phyloP scores from a whole-genome alignment of 2,113 vertebrate species.

The Mobula hypostoma region DNA sequence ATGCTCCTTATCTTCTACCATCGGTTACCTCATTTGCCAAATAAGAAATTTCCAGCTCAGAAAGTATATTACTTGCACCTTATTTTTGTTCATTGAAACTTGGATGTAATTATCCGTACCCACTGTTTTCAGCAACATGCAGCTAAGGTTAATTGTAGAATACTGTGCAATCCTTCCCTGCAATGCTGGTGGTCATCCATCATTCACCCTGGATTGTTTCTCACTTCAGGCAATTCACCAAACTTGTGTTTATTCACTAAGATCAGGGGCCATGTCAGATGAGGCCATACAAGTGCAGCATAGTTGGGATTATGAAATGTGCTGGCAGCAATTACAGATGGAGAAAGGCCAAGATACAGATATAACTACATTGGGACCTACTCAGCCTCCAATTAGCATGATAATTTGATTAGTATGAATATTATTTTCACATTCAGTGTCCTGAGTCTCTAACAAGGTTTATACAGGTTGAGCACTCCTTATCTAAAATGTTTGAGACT shows the following conservation, averaged over 20 bases:
- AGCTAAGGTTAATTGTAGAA: neutral
- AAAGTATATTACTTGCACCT: neutral
- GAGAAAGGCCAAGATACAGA: constrained; percentile 10
- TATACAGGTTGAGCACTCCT: neutral
- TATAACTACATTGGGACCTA: neutral
- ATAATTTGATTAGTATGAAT: neutral
- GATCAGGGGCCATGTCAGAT: neutral
- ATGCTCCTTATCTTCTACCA: neutral
- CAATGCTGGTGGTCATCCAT: neutral
- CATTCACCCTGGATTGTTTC: neutral
- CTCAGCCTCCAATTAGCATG: neutral
- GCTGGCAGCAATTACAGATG: neutral
- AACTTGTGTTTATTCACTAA: neutral
- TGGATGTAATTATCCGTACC: neutral
- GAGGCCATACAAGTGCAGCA: neutral
- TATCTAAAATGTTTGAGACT: no score
- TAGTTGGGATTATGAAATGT: constrained; percentile 16
- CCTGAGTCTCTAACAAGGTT: neutral
- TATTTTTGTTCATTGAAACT: no score
- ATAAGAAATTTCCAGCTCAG: no score
- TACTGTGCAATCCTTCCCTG: neutral
- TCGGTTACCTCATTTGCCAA: neutral
- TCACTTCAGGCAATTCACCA: constrained; percentile 1
- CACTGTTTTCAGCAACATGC: neutral
- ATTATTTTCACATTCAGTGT: neutral